Evolutionary conservation across 2,888 invertebrate species (phyloP).

Genomic region (Drosophila kuntzei): DNA sequence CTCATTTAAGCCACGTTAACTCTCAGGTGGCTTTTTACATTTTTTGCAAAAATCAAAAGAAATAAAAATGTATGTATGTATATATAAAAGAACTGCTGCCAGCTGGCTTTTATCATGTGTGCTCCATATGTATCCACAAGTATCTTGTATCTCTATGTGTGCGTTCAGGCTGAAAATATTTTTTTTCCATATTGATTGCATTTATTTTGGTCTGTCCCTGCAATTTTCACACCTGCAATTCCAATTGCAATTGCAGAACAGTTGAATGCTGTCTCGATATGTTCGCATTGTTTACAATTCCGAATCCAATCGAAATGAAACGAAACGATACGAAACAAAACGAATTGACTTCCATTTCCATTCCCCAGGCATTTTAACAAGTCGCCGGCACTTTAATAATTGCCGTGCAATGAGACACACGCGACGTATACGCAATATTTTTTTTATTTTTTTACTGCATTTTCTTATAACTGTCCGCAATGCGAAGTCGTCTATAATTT

Average conservation of each 20-base stretch:
- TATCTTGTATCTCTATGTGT: conserved; percentile 20
- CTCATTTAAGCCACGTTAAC: conserved; percentile 38
- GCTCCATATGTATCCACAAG: conserved; percentile 29
- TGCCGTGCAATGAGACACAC: conserved; percentile 35
- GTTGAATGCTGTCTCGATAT: conserved; percentile 28
- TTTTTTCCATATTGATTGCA: conserved; percentile 31
- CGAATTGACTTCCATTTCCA: conserved; percentile 18
- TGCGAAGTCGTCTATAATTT: conserved; percentile 43
- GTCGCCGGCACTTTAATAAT: conserved; percentile 28
- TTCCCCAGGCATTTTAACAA: conserved; percentile 21
- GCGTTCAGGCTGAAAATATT: conserved; percentile 31
- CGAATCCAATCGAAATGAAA: conserved; percentile 18
- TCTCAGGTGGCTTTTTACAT: conserved; percentile 24
- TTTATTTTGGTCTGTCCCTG: conserved; percentile 28
- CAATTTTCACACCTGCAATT: conserved; percentile 65
- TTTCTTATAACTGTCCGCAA: conserved; percentile 33
- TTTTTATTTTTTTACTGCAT: conserved; percentile 3
- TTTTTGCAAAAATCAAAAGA: conserved; percentile 25
- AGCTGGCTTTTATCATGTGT: conserved; percentile 66
- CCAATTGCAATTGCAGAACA: no score
- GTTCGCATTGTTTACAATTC: conserved; percentile 51
- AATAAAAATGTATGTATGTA: conserved; percentile 6
- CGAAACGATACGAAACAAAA: conserved; percentile 2
- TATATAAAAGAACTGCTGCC: conserved; percentile 28
- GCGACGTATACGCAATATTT: conserved; percentile 61